Conservation (phyloP, 2,113 vertebrate genomes). For the Cavia aperea region DNA sequence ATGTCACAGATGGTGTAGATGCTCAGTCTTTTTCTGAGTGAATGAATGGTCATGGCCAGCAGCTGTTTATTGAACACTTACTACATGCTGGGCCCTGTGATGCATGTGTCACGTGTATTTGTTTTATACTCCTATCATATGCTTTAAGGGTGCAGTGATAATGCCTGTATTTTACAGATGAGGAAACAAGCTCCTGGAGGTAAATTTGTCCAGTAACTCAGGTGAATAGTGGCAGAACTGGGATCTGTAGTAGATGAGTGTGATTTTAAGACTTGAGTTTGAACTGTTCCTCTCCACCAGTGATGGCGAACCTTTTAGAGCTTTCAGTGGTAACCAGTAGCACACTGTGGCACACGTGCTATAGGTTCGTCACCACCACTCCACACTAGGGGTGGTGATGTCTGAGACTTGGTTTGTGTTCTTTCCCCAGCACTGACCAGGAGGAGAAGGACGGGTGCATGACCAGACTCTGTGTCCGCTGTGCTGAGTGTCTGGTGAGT, state of each 20-base stretch:
- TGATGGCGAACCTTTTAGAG: background rate
- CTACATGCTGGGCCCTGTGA: background rate
- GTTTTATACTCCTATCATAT: background rate
- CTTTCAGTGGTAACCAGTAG: background rate
- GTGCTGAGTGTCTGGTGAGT: conserved; percentile 76
- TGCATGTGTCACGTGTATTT: background rate
- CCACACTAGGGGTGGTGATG: background rate
- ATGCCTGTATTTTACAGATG: background rate
- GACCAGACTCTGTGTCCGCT: conserved; percentile 60
- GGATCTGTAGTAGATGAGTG: background rate
- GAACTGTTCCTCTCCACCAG: background rate
- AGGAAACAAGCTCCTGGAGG: background rate
- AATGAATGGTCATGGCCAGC: background rate
- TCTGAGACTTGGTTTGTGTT: background rate
- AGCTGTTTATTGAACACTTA: background rate
- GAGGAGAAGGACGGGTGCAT: conserved; percentile 34
- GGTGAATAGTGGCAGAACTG: background rate
- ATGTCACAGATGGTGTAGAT: background rate
- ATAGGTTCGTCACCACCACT: background rate
- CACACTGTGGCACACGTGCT: background rate
- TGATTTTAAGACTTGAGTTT: background rate
- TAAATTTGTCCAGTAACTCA: background rate
- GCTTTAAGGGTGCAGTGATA: background rate
- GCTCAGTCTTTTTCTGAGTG: background rate
- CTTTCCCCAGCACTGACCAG: conserved; percentile 69